These are phyloP conservation scores for Drosophila fungiperda DNA, from an alignment of 2,888 invertebrate genomes.

Conservation along the genomic window DNA sequence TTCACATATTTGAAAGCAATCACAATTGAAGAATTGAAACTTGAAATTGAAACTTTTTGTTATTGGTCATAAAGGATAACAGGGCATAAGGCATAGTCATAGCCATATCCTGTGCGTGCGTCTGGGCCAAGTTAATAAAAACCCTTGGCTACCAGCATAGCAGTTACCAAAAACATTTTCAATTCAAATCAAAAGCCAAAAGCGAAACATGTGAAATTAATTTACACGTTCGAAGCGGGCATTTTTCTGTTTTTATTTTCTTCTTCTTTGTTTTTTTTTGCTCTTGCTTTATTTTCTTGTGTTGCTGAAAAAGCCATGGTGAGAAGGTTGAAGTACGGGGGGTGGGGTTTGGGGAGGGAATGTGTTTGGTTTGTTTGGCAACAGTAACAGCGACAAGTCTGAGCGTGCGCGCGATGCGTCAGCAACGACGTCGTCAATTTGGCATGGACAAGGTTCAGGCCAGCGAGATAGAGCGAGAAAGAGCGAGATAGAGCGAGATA, in stretches of 20 bases:
- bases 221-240: constrained; percentile 65
- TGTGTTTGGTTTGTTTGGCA: constrained; percentile 29
- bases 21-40: no score
- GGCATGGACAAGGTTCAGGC: constrained; percentile 57
- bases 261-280: background rate
- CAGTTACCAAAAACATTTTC: constrained; percentile 33
- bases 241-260: background rate
- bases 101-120: background rate
- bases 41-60: no score
- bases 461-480: constrained; percentile 24
- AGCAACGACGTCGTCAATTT: constrained; percentile 51
- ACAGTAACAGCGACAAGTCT: constrained; percentile 38
- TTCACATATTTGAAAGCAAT: background rate
- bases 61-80: no score
- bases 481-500: background rate
- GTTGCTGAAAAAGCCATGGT: background rate
- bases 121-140: constrained; percentile 1
- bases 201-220: constrained; percentile 78
- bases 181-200: constrained; percentile 42
- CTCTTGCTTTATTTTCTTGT: constrained; percentile 4
- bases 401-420: constrained; percentile 63
- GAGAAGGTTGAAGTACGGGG: background rate
- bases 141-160: constrained; percentile 7
- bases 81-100: no score
- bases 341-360: background rate